Evolutionary conservation across 2,888 invertebrate genomes (phyloP).

Genomic region (Archips crataeganus): DNA sequence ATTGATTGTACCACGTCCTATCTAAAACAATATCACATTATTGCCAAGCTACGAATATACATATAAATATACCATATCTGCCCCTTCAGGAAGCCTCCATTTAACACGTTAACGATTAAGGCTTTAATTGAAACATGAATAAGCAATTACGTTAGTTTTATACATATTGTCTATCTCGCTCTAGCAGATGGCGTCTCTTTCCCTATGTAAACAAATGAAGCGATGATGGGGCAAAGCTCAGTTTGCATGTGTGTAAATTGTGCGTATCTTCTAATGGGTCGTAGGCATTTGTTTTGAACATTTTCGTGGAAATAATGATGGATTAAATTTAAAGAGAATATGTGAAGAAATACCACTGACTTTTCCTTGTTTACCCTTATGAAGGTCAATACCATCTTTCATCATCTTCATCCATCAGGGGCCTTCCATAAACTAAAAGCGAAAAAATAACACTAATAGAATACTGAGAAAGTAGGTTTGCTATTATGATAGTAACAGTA

Average conservation of each 20-base stretch:
- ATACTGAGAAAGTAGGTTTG: too few relatives aligned
- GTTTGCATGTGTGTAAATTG: conserved; percentile 2
- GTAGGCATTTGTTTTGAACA: not conserved
- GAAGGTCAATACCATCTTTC: too few relatives aligned
- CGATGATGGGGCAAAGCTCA: not conserved
- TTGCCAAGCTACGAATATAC: not conserved
- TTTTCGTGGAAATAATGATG: not conserved
- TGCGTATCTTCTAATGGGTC: conserved; percentile 3
- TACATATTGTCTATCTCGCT: not conserved
- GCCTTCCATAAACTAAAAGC: too few relatives aligned
- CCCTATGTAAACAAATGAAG: conserved; percentile 9
- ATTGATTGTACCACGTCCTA: not conserved
- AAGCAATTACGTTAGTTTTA: conserved; percentile 31
- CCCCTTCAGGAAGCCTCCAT: not conserved
- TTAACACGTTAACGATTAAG: conserved; percentile 22
- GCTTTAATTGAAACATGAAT: conserved; percentile 34
- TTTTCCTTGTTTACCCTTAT: not conserved
- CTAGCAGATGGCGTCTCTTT: conserved; percentile 4
- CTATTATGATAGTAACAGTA: too few relatives aligned
- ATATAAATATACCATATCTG: not conserved
- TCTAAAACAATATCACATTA: not conserved
- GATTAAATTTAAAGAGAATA: not conserved
- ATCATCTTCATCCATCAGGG: too few relatives aligned
- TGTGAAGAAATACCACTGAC: not conserved
- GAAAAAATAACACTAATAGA: too few relatives aligned